A percentile compares a stretch with the other conserved stretches of the same genome.
Evolutionary conservation across 2,797 vertebrate species (phyloP).

Genomic region (Enteromius afrohamiltoni): DNA sequence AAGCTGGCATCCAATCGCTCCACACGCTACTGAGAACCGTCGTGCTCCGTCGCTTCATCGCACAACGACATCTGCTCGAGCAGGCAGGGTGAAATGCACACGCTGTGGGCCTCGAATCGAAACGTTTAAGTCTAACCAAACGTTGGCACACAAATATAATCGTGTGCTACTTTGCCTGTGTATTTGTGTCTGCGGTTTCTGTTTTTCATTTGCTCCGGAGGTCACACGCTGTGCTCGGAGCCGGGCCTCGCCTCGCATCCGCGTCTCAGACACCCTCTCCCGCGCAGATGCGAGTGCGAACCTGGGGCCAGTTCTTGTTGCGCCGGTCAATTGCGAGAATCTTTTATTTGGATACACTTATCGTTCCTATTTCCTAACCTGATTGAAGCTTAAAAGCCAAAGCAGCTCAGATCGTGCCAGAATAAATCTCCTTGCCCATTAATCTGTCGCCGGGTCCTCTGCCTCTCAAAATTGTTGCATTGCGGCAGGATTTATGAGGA

Average conservation of each 20-base stretch:
- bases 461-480: constrained; percentile 72
- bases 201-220: constrained; percentile 67
- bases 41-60: constrained; percentile 36
- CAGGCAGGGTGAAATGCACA: constrained; percentile 45
- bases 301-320: constrained; percentile 72
- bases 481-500: constrained; percentile 73
- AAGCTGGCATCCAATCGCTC: constrained; percentile 24
- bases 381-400: constrained; percentile 83
- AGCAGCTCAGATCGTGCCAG: constrained; percentile 82
- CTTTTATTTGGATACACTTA: constrained; percentile 80
- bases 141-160: constrained; percentile 57
- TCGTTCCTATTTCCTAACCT: constrained; percentile 79
- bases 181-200: constrained; percentile 68
- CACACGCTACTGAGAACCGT: constrained; percentile 28
- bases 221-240: constrained; percentile 70
- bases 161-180: constrained; percentile 57
- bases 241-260: constrained; percentile 61
- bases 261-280: constrained; percentile 62
- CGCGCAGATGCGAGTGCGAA: constrained; percentile 55
- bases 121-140: constrained; percentile 56
- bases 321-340: constrained; percentile 82
- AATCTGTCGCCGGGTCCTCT: constrained; percentile 76
- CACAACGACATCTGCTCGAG: constrained; percentile 55
- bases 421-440: constrained; percentile 82
- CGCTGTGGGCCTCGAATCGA: constrained; percentile 52